Conservation (phyloP, 2,888 invertebrate species). For the Mellilla xanthometata region DNA sequence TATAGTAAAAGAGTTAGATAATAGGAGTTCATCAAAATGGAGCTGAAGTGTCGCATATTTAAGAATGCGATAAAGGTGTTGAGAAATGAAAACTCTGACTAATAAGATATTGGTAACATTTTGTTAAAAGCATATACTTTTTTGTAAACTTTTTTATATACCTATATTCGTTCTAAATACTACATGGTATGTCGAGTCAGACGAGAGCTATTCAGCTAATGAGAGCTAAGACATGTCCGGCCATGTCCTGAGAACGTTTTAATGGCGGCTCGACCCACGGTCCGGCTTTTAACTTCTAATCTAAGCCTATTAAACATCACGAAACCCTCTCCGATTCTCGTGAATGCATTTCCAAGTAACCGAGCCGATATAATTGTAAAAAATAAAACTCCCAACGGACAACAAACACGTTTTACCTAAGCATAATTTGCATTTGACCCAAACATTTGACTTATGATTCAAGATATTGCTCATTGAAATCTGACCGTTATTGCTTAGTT, state of each 20-base stretch:
- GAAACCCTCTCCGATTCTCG: slow-evolving; percentile 71
- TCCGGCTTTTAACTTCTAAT: slow-evolving; percentile 78
- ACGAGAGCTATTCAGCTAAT: slow-evolving; percentile 43
- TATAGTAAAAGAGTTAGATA: no score
- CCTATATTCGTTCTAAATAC: no score
- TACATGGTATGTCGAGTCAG: no score
- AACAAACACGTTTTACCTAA: slow-evolving; percentile 80
- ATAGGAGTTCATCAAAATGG: no score
- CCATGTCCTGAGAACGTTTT: slow-evolving; percentile 63
- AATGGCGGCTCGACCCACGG: slow-evolving; percentile 58
- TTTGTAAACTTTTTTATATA: no score
- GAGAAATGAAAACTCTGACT: no score
- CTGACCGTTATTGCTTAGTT: not conserved
- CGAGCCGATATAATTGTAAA: slow-evolving; percentile 78
- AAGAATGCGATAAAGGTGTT: no score
- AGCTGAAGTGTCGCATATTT: no score
- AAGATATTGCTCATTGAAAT: slow-evolving; percentile 13
- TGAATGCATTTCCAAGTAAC: slow-evolving; percentile 82
- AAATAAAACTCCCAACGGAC: slow-evolving; percentile 76
- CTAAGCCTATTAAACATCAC: slow-evolving; percentile 79
- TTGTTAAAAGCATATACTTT: no score
- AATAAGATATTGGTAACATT: no score
- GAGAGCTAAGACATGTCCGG: slow-evolving; percentile 49
- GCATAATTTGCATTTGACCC: slow-evolving; percentile 73
- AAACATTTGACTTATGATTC: slow-evolving; percentile 27